Percentiles rank a stretch among this genome's conserved stretches.
These are phyloP conservation scores for Thymelicus sylvestris DNA, from an alignment of 2,888 invertebrate species.

Conservation along the genomic window DNA sequence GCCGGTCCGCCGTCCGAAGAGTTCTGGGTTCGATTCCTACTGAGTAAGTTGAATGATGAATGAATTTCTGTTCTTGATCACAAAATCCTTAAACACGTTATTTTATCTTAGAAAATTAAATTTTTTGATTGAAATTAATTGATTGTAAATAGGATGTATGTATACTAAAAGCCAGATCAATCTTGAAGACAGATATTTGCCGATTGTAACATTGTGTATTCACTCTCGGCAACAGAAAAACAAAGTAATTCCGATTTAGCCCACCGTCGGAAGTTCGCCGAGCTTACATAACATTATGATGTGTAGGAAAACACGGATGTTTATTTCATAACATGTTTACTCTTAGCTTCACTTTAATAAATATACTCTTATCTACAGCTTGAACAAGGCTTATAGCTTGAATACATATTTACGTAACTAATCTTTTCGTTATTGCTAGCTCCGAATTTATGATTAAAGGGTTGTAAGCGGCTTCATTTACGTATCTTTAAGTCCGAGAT, in stretches of 20 bases:
- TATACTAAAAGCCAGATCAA: slow-evolving; percentile 8
- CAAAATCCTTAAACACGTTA: no score
- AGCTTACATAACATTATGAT: slow-evolving; percentile 71
- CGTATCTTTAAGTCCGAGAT: no score
- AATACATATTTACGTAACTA: background rate
- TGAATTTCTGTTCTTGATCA: no score
- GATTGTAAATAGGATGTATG: no score
- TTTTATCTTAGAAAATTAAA: no score
- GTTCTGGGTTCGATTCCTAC: no score
- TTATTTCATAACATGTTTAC: slow-evolving; percentile 65
- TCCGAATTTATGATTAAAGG: no score
- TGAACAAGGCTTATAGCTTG: background rate
- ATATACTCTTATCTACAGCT: slow-evolving; percentile 8
- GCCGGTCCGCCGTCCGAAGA: no score
- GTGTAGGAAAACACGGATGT: slow-evolving; percentile 70
- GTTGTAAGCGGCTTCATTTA: no score
- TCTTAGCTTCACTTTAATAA: slow-evolving; percentile 40
- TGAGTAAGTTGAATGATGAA: no score
- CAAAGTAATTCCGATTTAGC: slow-evolving; percentile 71
- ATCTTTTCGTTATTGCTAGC: background rate
- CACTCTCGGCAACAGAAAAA: slow-evolving; percentile 61
- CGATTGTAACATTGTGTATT: slow-evolving; percentile 47
- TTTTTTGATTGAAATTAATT: no score
- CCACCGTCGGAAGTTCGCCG: slow-evolving; percentile 56
- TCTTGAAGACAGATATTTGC: slow-evolving; percentile 40